These are phyloP conservation scores for Chrysemys picta DNA, from an alignment of 2,113 vertebrate genomes.

Conservation along the genomic window DNA sequence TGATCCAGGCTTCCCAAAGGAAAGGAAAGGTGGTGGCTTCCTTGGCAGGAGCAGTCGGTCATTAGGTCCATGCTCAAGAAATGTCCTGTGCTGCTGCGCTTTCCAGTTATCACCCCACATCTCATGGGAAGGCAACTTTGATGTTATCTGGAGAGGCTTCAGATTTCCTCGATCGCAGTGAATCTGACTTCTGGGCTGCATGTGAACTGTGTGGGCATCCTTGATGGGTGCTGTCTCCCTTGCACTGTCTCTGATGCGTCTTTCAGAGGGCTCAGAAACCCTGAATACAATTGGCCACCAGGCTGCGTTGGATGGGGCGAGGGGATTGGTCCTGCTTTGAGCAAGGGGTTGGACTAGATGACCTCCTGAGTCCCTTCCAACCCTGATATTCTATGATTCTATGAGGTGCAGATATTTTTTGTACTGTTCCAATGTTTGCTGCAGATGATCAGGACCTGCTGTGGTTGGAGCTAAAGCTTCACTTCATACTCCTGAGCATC, in stretches of 20 bases:
- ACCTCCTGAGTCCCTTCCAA: too few species aligned
- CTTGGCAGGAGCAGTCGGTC: neutral
- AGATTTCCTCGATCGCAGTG: rapidly evolving
- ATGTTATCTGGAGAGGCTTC: neutral
- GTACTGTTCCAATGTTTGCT: too few species aligned
- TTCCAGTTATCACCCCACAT: neutral
- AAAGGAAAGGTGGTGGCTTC: neutral
- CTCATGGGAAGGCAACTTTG: neutral
- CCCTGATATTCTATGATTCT: too few species aligned
- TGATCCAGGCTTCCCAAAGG: neutral
- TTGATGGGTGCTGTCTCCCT: neutral
- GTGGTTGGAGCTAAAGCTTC: too few species aligned
- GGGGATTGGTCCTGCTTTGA: too few species aligned
- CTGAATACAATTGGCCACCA: neutral
- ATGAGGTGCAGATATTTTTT: too few species aligned
- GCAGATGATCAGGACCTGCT: too few species aligned
- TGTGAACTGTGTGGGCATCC: neutral
- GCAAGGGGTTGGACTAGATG: too few species aligned
- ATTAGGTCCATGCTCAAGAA: neutral
- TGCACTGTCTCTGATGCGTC: neutral
- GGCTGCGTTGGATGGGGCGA: too few species aligned
- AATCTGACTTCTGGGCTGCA: neutral
- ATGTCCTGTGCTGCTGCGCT: neutral
- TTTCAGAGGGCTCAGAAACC: neutral
- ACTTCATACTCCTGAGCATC: too few species aligned